Evolutionary conservation across 2,113 vertebrate species (phyloP).

Genomic region (Rhagologus leucostigma): DNA sequence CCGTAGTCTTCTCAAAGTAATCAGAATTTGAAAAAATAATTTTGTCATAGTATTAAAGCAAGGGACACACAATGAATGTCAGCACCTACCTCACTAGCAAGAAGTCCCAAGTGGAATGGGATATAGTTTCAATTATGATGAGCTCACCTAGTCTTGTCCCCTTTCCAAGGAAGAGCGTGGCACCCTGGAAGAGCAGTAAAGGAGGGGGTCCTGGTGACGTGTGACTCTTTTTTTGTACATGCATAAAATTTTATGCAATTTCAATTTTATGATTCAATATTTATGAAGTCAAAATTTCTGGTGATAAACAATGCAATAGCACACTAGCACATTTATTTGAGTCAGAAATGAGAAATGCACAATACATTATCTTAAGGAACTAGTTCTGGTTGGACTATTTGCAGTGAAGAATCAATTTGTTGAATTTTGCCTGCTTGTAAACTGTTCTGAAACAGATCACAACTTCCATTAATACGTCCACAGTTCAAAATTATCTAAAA

Average conservation of each 20-base stretch:
- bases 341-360: neutral
- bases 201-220: neutral
- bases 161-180: neutral
- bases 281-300: neutral
- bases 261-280: neutral
- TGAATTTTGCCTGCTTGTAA: slow-evolving; percentile 5
- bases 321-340: neutral
- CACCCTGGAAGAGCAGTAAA: neutral
- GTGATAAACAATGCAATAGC: neutral
- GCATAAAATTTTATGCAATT: neutral
- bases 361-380: neutral
- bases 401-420: neutral
- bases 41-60: neutral
- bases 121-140: neutral
- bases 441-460: slow-evolving; percentile 13
- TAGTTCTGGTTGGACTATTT: neutral
- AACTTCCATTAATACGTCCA: neutral
- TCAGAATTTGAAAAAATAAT: neutral
- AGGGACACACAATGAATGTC: neutral
- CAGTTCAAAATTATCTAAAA: slow-evolving; percentile 13
- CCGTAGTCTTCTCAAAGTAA: neutral
- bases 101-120: neutral
- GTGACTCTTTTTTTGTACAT: neutral
- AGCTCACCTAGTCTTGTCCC: neutral
- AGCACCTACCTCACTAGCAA: neutral